A percentile compares a stretch with the other conserved stretches of the same genome.
These are phyloP conservation scores for Dinothrombium tinctorium DNA, from an alignment of 1,140 invertebrate species.

Conservation along the genomic window DNA sequence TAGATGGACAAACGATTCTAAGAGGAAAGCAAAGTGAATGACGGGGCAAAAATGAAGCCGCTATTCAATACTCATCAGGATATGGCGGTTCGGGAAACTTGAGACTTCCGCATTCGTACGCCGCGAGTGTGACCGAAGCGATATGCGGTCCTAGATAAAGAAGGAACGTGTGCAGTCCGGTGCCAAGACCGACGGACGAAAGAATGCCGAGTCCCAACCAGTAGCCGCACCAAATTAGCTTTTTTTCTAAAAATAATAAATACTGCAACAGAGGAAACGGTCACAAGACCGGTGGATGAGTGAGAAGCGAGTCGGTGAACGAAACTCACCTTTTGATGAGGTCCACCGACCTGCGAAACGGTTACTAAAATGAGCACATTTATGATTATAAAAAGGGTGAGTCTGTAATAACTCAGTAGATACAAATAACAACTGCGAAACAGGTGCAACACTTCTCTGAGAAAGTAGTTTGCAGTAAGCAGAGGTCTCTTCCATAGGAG, in stretches of 20 bases:
- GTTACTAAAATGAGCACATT: constrained; percentile 22
- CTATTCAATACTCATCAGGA: constrained; percentile 25
- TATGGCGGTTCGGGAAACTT: constrained; percentile 66
- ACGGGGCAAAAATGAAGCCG: background rate
- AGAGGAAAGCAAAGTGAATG: background rate
- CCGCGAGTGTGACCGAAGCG: constrained; percentile 76
- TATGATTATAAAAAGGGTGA: constrained; percentile 22
- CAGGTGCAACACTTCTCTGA: background rate
- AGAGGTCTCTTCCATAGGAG: constrained; percentile 68
- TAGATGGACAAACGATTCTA: constrained; percentile 36
- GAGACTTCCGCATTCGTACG: constrained; percentile 80
- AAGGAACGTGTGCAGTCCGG: constrained; percentile 92
- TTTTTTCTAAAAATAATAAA: constrained; percentile 17
- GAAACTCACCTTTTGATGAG: constrained; percentile 30
- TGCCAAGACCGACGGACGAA: constrained; percentile 89
- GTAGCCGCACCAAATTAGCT: constrained; percentile 51
- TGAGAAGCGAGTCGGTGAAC: too few relatives aligned
- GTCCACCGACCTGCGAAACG: constrained; percentile 27
- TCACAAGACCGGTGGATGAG: background rate
- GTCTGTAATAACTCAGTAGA: constrained; percentile 11
- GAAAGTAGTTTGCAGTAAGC: constrained; percentile 36
- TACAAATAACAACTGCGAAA: background rate
- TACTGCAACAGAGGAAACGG: background rate
- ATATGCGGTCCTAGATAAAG: constrained; percentile 56
- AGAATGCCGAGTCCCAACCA: constrained; percentile 87